Conservation (phyloP, 2,888 invertebrate species). For the Bibio marci region DNA sequence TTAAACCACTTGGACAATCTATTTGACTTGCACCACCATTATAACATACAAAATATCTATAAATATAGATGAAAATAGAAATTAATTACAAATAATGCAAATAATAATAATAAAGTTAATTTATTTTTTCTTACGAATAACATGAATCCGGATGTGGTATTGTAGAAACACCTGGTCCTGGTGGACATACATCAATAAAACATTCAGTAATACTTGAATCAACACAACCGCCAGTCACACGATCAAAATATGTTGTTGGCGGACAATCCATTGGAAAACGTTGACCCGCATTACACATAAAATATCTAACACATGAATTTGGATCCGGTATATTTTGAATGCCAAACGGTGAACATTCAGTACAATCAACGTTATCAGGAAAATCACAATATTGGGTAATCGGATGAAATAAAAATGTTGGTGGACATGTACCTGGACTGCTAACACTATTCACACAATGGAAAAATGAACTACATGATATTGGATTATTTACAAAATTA, state of each 20-base stretch:
- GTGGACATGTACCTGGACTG: slow-evolving; percentile 15
- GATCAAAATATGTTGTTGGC: neutral
- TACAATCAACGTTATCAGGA: slow-evolving; percentile 23
- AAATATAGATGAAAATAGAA: too few relatives aligned
- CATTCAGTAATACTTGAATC: too few relatives aligned
- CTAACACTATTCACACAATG: slow-evolving; percentile 15
- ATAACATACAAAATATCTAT: too few relatives aligned
- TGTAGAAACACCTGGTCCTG: too few relatives aligned
- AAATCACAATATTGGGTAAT: slow-evolving; percentile 25
- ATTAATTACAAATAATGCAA: too few relatives aligned
- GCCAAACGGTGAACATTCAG: slow-evolving; percentile 12
- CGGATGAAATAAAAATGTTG: slow-evolving; percentile 16
- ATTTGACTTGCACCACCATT: too few relatives aligned
- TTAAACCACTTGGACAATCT: too few relatives aligned
- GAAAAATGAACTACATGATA: slow-evolving; percentile 20
- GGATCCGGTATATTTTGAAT: neutral
- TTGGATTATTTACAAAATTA: slow-evolving; percentile 7
- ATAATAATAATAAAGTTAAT: too few relatives aligned
- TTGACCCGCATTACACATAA: neutral
- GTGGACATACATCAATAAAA: too few relatives aligned
- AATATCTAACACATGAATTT: neutral
- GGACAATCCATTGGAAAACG: neutral
- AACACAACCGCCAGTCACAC: too few relatives aligned
- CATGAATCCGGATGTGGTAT: too few relatives aligned
- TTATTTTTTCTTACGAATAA: too few relatives aligned